Percentiles rank a stretch among this genome's conserved stretches.
Evolutionary conservation across 1,140 invertebrate genomes (phyloP).

Genomic region (Leptestheria dahalacensis): DNA sequence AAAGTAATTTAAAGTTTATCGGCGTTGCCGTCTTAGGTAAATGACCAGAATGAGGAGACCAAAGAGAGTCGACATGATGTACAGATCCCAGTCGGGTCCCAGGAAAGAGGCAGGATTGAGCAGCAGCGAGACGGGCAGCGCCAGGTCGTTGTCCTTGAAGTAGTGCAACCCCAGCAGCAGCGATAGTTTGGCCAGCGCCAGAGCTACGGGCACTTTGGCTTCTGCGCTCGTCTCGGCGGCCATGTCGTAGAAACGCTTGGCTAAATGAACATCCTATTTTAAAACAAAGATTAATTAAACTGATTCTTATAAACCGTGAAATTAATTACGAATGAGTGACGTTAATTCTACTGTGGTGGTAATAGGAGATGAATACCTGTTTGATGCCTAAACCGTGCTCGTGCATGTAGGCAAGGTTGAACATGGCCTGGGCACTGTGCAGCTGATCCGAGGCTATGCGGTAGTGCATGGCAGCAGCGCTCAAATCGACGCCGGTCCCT

Average conservation of each 20-base stretch:
- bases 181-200: conserved; percentile 79
- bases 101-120: conserved; percentile 50
- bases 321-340: too few species aligned
- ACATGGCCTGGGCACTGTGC: conserved; percentile 95
- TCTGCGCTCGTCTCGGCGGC: conserved; percentile 88
- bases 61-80: conserved; percentile 66
- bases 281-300: conserved; percentile 14
- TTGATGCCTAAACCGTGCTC: conserved; percentile 87
- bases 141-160: conserved; percentile 40
- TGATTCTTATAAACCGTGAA: too few species aligned
- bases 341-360: background rate
- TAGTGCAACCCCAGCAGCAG: conserved; percentile 56
- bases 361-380: conserved; percentile 33
- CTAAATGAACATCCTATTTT: conserved; percentile 46
- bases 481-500: conserved; percentile 75
- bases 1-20: too few species aligned
- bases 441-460: conserved; percentile 87
- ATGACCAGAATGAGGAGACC: conserved; percentile 64
- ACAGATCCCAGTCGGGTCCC: conserved; percentile 85
- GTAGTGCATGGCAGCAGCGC: conserved; percentile 76
- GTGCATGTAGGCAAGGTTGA: conserved; percentile 99
- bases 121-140: conserved; percentile 26
- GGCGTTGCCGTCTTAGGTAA: conserved; percentile 51
- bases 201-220: conserved; percentile 81
- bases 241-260: conserved; percentile 87